Base-by-base conservation (phyloP, 2,888 invertebrate genomes). In the Acanthosepion pharaonis region DNA sequence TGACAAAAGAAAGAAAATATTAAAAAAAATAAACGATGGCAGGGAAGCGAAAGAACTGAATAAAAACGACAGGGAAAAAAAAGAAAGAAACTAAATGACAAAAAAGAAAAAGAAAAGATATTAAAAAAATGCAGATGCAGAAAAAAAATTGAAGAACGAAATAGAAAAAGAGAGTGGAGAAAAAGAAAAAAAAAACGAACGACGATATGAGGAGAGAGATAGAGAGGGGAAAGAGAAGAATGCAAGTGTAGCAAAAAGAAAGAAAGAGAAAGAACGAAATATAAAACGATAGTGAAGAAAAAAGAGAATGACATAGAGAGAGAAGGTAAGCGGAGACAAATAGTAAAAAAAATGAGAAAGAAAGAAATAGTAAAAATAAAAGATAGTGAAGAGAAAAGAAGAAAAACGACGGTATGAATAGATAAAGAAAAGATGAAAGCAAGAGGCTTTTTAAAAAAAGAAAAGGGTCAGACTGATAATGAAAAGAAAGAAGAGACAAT, bases 241-340 rank as follows among this genome's bases (percentile, higher is more conserved):
- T 6, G 11, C 6, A 64, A 28, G 11, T 5, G 28, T 8, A 28
- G 1, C 6, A 28, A 64, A 28, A 6, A 11, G 28, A 28, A 64
- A 9, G 5, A 6, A 25, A 9, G 11, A 9, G 11, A 64, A 6
- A n/a, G n/a, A 78, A n/a, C 28, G 28, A 28, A 11, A 78, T 11
- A n/a, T 9, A n/a, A n/a, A 8, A n/a, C 28, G 11, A 78, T 2
- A 78, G n/a, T 8, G 15, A n/a, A 8, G 15, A n/a, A n/a, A 8
- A 78, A 11, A 28, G 11, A 78, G 78, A 78, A 8, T 8, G 9
- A n/a, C 6, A 78, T 1, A n/a, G 11, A 78, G 28, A 78, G 9
- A 78, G 9, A n/a, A 15, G 18, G 0, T 6, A 78, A n/a, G 28
- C 5, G 0, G 0, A 6, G 78, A n/a, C 0, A 28, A 0, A 78